Percentiles rank a stretch among this genome's conserved stretches.
Evolutionary conservation across 1,140 invertebrate genomes (phyloP).

Genomic region (Acromyrmex charruanus): DNA sequence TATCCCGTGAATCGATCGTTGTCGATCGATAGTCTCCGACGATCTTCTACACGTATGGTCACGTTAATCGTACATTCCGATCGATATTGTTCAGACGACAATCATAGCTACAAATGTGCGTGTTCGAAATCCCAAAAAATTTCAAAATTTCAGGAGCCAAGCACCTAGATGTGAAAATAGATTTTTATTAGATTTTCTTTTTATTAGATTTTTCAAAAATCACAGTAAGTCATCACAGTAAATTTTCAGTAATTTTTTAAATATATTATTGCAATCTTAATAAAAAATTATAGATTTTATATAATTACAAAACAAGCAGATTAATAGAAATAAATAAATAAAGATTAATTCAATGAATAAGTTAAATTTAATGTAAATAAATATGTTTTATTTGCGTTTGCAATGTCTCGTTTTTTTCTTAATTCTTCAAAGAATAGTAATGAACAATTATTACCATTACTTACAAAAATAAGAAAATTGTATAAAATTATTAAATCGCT

Average conservation of each 20-base stretch:
- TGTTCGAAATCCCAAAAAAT: not conserved
- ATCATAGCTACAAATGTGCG: not conserved
- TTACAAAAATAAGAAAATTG: not conserved
- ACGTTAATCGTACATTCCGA: constrained; percentile 7
- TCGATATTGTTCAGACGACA: not conserved
- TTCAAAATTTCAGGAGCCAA: not conserved
- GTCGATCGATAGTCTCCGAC: constrained; percentile 22
- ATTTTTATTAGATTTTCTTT: not conserved
- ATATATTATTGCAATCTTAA: not conserved
- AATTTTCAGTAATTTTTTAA: not conserved
- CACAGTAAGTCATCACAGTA: not conserved
- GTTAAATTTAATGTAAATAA: too few relatives aligned
- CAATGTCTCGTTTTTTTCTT: too few relatives aligned
- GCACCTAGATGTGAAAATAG: not conserved
- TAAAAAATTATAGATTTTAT: constrained; percentile 8
- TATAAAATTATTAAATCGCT: not conserved
- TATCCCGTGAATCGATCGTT: constrained; percentile 31
- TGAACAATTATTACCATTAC: too few relatives aligned
- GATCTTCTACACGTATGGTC: constrained; percentile 23
- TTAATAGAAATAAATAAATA: too few relatives aligned
- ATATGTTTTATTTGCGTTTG: too few relatives aligned
- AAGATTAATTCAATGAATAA: too few relatives aligned
- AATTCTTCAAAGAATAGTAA: too few relatives aligned
- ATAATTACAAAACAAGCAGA: too few relatives aligned
- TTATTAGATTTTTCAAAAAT: not conserved